Evolutionary conservation across 2,888 invertebrate genomes (phyloP).

Genomic region (Pyrocoelia pectoralis): DNA sequence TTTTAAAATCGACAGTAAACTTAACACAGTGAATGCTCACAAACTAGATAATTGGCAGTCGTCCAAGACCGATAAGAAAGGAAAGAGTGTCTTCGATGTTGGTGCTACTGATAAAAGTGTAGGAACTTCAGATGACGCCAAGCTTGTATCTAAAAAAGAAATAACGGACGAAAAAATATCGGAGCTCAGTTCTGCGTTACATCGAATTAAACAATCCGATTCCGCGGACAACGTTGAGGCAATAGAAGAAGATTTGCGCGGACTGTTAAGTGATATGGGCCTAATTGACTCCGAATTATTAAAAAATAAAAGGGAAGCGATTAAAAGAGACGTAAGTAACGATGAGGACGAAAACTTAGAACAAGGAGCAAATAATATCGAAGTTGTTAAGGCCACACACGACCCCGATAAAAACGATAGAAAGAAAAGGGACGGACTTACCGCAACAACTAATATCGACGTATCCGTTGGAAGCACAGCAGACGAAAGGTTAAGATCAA

Average conservation of each 20-base stretch:
- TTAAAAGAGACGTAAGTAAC: conserved; percentile 32
- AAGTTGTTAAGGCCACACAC: conserved; percentile 41
- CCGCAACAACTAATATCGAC: conserved; percentile 8
- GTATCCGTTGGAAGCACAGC: conserved; percentile 8
- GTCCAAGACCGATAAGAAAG: background rate
- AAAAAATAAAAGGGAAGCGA: conserved; percentile 19
- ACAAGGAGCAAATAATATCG: conserved; percentile 43
- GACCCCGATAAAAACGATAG: conserved; percentile 19
- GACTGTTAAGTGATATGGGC: conserved; percentile 44
- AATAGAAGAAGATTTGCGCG: conserved; percentile 43
- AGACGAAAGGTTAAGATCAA: background rate
- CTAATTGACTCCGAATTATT: conserved; percentile 33
- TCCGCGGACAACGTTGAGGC: conserved; percentile 38
- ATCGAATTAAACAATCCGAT: conserved; percentile 22
- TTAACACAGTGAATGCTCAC: background rate
- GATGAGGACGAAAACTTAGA: conserved; percentile 48
- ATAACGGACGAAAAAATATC: conserved; percentile 24
- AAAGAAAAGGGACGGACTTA: conserved; percentile 38
- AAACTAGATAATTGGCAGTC: conserved; percentile 9
- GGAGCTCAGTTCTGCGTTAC: conserved; percentile 21
- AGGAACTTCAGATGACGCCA: background rate
- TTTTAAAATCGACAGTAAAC: conserved; percentile 26
- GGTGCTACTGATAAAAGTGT: no score
- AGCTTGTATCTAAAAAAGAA: background rate
- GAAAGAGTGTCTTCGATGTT: background rate